A percentile compares a stretch with the other conserved stretches of the same genome.
Conservation (phyloP, 2,113 vertebrate species). For the Eurypyga helias region DNA sequence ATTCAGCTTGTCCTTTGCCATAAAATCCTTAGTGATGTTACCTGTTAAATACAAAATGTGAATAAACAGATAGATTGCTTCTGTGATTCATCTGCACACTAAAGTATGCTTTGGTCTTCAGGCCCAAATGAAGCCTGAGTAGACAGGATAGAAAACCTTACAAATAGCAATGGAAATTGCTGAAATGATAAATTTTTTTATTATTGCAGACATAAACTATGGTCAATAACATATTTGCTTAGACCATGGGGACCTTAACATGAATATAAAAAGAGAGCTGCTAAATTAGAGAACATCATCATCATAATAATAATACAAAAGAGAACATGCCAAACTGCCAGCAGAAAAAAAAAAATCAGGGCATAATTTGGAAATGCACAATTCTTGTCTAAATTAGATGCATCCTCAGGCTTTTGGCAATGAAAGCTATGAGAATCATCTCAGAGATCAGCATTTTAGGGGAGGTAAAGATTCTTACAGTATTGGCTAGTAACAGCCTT, state of each 20-base stretch:
- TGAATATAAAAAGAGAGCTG: neutral
- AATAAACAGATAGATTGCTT: neutral
- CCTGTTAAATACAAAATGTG: neutral
- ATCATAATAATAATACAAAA: neutral
- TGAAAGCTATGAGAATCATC: neutral
- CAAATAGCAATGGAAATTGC: neutral
- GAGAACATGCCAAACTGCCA: neutral
- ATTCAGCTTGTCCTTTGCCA: neutral
- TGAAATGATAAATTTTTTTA: neutral
- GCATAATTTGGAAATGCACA: neutral
- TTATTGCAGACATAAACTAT: neutral
- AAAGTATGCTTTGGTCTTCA: neutral
- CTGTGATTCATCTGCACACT: neutral
- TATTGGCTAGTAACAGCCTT: neutral
- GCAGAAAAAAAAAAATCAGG: neutral
- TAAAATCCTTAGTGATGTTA: neutral
- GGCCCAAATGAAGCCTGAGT: neutral
- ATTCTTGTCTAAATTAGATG: neutral
- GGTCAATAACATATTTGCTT: neutral
- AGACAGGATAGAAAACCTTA: neutral
- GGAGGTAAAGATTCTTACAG: neutral
- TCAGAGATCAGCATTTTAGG: neutral
- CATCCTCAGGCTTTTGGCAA: neutral
- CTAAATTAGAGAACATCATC: neutral
- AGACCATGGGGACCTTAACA: neutral